A percentile compares a stretch with the other conserved stretches of the same genome.
Evolutionary conservation across 2,113 vertebrate genomes (phyloP).

Genomic region (Rhineura floridana): DNA sequence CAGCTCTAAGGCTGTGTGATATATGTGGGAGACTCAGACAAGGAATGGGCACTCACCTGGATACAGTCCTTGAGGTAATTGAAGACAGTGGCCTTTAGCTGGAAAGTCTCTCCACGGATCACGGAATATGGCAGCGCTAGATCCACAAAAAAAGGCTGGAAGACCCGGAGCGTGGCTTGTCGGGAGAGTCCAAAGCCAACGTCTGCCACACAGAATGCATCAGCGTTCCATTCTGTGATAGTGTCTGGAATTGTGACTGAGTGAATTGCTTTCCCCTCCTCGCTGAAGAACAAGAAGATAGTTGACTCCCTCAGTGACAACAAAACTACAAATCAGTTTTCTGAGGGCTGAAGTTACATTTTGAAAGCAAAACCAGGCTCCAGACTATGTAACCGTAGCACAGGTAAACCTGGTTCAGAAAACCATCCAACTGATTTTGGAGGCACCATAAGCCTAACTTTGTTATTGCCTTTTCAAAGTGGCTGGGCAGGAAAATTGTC

Average conservation of each 20-base stretch:
- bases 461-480: too few relatives aligned
- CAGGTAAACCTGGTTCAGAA: not conserved
- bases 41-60: constrained; percentile 61
- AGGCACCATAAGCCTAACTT: not conserved
- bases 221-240: constrained; percentile 87
- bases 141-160: constrained; percentile 88
- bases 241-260: constrained; percentile 81
- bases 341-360: not conserved
- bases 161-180: constrained; percentile 71
- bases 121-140: constrained; percentile 85
- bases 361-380: not conserved
- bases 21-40: not conserved
- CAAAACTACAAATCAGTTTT: not conserved
- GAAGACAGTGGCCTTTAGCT: constrained; percentile 83
- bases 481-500: too few relatives aligned
- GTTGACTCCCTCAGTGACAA: not conserved
- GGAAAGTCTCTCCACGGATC: constrained; percentile 83
- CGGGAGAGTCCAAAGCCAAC: constrained; percentile 83
- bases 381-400: too few relatives aligned
- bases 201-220: constrained; percentile 81
- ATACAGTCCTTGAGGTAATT: constrained; percentile 80
- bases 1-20: not conserved
- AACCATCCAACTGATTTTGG: not conserved
- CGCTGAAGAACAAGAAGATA: constrained; percentile 46
- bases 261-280: constrained; percentile 41